Conservation (phyloP, 1,140 invertebrate species). For the Eufriesea mexicana region DNA sequence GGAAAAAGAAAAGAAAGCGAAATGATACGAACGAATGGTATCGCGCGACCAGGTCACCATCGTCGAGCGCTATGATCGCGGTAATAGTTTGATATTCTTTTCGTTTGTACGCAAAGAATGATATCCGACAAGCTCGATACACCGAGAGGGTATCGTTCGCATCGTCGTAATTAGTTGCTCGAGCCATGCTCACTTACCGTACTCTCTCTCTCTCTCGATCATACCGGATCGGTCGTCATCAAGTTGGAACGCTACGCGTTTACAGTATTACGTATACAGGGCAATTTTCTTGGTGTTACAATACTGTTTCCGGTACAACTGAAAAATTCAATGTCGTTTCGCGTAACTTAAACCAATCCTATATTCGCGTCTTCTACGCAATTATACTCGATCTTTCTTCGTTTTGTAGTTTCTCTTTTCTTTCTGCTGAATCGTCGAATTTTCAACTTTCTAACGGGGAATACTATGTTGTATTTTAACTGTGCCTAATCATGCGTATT, state of each 20-base stretch:
- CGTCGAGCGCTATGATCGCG: neutral
- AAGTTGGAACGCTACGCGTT: constrained; percentile 28
- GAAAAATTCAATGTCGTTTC: neutral
- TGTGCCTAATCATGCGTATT: constrained; percentile 57
- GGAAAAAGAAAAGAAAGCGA: neutral
- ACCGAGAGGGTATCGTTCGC: constrained; percentile 10
- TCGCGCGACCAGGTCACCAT: neutral
- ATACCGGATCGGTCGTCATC: neutral
- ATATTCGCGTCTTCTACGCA: neutral
- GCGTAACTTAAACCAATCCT: neutral
- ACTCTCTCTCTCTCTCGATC: neutral
- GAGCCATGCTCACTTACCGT: neutral
- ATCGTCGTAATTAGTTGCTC: constrained; percentile 24
- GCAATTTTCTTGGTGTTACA: constrained; percentile 35
- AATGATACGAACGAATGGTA: neutral
- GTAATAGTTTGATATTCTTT: constrained; percentile 32
- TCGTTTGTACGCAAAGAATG: constrained; percentile 12
- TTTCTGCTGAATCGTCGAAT: neutral
- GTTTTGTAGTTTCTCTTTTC: neutral
- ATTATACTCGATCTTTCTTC: neutral
- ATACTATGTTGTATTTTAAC: constrained; percentile 17
- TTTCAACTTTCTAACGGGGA: neutral
- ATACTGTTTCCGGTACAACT: neutral
- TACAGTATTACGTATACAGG: constrained; percentile 53
- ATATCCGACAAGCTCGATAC: neutral